Percentiles rank a stretch among this genome's conserved stretches.
Evolutionary conservation across 2,113 vertebrate genomes (phyloP).

Genomic region (zebrafish (Danio rerio)): DNA sequence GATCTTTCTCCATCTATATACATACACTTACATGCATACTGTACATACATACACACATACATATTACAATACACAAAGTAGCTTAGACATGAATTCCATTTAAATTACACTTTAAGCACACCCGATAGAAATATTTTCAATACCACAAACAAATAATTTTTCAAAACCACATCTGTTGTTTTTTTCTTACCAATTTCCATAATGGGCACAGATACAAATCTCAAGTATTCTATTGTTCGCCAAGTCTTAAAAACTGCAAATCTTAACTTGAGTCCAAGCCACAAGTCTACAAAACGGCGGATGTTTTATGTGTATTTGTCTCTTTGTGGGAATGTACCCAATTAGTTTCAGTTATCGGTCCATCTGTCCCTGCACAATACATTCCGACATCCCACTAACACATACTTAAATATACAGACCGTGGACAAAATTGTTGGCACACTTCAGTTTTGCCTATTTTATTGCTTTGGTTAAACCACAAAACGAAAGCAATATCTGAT

Average conservation of each 20-base stretch:
- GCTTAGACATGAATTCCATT: not conserved
- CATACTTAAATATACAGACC: no score
- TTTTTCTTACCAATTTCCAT: not conserved
- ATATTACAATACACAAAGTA: not conserved
- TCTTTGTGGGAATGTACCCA: not conserved
- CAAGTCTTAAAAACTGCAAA: not conserved
- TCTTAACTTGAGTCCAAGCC: not conserved
- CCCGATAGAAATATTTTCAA: not conserved
- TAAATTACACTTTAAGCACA: not conserved
- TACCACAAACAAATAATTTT: not conserved
- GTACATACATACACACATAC: not conserved
- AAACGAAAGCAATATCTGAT: no score
- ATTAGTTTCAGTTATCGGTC: not conserved
- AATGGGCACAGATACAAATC: not conserved
- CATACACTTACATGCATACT: no score
- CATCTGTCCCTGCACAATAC: not conserved
- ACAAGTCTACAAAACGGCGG: not conserved
- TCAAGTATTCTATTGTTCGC: not conserved
- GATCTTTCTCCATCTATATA: no score
- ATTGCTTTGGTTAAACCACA: no score
- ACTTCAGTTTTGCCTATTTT: no score
- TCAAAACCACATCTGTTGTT: not conserved
- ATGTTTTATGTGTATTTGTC: not conserved
- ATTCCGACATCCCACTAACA: not conserved
- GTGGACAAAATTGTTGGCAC: no score